Evolutionary conservation across 2,797 vertebrate species (phyloP).

Genomic region (Apodemus agrarius): DNA sequence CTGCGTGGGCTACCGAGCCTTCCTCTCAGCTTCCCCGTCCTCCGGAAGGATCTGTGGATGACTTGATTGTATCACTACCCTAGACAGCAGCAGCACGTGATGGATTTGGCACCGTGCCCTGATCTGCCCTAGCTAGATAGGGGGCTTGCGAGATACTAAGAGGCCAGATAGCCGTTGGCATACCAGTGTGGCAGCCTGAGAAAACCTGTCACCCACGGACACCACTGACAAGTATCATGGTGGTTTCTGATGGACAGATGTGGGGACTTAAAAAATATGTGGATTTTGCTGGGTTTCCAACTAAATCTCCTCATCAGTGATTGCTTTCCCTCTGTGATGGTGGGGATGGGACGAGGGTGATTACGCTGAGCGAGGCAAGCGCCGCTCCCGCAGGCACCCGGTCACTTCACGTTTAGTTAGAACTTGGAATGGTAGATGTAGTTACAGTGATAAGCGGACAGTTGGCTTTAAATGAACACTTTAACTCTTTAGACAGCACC

Average conservation of each 20-base stretch:
- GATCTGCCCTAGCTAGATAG: neutral
- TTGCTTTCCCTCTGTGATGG: too few species aligned
- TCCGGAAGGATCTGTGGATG: neutral
- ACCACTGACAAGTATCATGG: neutral
- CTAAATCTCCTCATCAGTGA: neutral
- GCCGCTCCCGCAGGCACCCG: neutral
- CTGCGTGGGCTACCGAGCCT: neutral
- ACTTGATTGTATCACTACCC: neutral
- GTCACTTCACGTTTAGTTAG: neutral
- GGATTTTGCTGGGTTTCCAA: slow-evolving; percentile 42
- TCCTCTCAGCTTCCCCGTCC: neutral
- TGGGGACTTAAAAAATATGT: neutral
- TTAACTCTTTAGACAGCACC: neutral
- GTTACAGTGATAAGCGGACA: neutral
- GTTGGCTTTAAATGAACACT: neutral
- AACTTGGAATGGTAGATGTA: neutral
- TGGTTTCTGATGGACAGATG: neutral
- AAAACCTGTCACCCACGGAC: neutral
- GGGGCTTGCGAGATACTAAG: neutral
- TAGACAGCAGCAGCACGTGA: neutral
- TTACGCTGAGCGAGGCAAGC: too few species aligned
- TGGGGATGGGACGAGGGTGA: neutral
- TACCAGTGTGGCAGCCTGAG: neutral
- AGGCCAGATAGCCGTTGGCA: neutral
- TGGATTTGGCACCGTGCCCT: neutral